Conservation (phyloP, 2,888 invertebrate genomes). For the Ectemnius cavifrons region DNA sequence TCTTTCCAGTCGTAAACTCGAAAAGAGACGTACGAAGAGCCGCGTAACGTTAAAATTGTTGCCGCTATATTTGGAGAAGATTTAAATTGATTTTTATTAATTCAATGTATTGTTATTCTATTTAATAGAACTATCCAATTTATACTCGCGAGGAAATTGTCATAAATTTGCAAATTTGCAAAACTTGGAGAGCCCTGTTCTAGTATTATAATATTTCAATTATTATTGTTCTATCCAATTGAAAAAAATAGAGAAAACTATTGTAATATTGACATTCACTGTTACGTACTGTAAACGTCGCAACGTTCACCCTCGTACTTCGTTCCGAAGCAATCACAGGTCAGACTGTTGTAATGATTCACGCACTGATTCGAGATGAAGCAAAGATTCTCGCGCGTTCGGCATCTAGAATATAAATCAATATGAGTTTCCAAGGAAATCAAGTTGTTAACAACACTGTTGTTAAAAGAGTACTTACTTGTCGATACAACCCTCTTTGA, state of each 20-base stretch:
- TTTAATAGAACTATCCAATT: too few species aligned
- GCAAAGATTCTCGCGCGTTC: constrained; percentile 90
- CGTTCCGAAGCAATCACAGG: constrained; percentile 96
- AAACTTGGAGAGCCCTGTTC: too few species aligned
- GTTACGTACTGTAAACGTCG: constrained; percentile 90
- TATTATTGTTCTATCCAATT: not conserved
- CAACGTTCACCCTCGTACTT: constrained; percentile 95
- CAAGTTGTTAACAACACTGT: not conserved
- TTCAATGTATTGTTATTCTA: not conserved
- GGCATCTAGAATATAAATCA: constrained; percentile 79
- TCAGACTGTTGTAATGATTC: constrained; percentile 92
- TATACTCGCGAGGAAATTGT: too few species aligned
- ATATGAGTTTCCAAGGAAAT: not conserved
- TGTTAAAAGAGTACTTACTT: constrained; percentile 78
- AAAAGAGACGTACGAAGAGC: constrained; percentile 95
- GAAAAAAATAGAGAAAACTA: not conserved
- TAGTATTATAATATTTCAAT: not conserved
- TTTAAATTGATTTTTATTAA: not conserved
- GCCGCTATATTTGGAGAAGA: constrained; percentile 82
- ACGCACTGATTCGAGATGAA: constrained; percentile 93
- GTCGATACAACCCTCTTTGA: constrained; percentile 92
- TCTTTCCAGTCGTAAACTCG: constrained; percentile 96
- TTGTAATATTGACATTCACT: constrained; percentile 1
- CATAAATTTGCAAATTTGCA: too few species aligned
- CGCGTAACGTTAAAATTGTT: constrained; percentile 90